Evolutionary conservation across 2,797 vertebrate genomes (phyloP), one percentile per base, ranked within the genome.

Genomic region (Enteromius thamalakanensis): DNA sequence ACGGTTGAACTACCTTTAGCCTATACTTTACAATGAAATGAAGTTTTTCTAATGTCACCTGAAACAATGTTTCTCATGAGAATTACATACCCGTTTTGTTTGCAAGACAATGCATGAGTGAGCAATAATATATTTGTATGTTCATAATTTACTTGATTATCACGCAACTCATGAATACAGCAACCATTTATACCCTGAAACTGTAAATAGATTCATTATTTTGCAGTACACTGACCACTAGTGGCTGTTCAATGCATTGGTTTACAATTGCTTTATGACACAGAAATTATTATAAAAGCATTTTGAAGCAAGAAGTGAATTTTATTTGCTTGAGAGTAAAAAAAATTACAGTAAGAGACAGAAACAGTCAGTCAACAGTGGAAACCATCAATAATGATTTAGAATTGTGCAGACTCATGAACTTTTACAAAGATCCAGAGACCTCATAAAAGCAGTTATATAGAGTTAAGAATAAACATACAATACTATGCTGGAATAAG

Each of bases 281-380:
- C 85, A 79, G 10, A 23, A 9, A 19, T 14, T 0, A 19, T 3
- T 47, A 65, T 19, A 7, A 29, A 69, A 65, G 32, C 34, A 37
- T 45, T 62, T 85, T 79, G 12, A 76, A 37, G 80, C 68, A 65
- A 15, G 17, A 74, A 53, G 21, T 12, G 6, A 17, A 67, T 84
- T 91, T 91, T 72, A 91, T 92, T 91, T 1, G 45, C 69, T 78
- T 51, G 79, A 80, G 81, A 80, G 81, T 88, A 72, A 80, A 77
- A 87, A 88, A 15, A 3, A 6, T 4, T 4, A 34, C 37, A 71
- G 14, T 15, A 26, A 60, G 6, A 58, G 45, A 23, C 15, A 58
- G 6, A 23, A 58, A 17, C 34, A 76, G 53, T 19, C 26, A 5
- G 19, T 67, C 29, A 67, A 51, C 62, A 3, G 29, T 21, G 3